phyloP scores from a whole-genome alignment of 30 jellyfish, hydroid and myxozoan genomes.

The Clytia hemisphaerica region DNA sequence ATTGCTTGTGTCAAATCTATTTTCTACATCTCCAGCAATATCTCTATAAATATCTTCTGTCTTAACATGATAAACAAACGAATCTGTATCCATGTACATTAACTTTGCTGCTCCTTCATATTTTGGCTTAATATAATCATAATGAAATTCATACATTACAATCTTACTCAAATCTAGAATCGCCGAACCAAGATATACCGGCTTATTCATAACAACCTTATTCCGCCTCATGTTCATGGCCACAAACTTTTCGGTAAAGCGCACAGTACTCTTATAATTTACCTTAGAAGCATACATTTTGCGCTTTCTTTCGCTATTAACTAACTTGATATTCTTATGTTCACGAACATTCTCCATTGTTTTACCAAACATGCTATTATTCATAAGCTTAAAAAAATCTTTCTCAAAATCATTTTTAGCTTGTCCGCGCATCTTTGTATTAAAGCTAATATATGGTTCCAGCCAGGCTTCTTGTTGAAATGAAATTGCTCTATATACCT shows the following conservation, averaged over 20 bases:
- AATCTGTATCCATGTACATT: slow-evolving; percentile 52
- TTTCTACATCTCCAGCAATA: no score
- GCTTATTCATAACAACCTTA: slow-evolving; percentile 27
- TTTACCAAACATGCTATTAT: not conserved
- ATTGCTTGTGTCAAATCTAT: no score
- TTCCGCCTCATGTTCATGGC: slow-evolving; percentile 38
- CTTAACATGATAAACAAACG: slow-evolving; percentile 28
- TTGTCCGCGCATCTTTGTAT: not conserved
- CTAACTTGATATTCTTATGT: not conserved
- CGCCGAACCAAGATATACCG: slow-evolving; percentile 41
- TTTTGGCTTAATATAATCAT: slow-evolving; percentile 28
- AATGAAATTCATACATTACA: slow-evolving; percentile 52
- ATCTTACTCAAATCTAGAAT: slow-evolving; percentile 43
- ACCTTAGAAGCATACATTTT: slow-evolving; percentile 6
- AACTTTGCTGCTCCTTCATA: slow-evolving; percentile 33
- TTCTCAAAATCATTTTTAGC: slow-evolving; percentile 14
- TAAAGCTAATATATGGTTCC: slow-evolving; percentile 1
- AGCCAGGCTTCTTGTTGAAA: slow-evolving; percentile 21
- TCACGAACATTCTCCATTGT: slow-evolving; percentile 9
- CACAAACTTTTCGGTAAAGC: slow-evolving; percentile 22
- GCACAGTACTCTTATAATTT: no score
- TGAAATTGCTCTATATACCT: not conserved
- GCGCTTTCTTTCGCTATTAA: not conserved
- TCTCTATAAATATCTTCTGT: slow-evolving; percentile 39
- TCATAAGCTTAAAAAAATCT: slow-evolving; percentile 3